These are phyloP conservation scores for Poecile atricapillus DNA, from an alignment of 2,113 vertebrate genomes.

Conservation along the genomic window DNA sequence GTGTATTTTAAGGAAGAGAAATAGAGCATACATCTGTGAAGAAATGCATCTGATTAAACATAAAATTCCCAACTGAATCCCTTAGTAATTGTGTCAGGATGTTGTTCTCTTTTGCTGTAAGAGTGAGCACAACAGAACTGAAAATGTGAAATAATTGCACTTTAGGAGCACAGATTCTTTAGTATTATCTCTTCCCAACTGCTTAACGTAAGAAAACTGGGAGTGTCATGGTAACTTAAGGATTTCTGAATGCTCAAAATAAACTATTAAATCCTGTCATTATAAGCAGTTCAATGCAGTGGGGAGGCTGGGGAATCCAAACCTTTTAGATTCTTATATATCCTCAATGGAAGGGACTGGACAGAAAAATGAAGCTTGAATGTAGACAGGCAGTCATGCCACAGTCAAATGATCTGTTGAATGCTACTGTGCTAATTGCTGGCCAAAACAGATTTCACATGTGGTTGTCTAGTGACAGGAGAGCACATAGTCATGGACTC, in stretches of 20 bases:
- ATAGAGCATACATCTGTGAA: background rate
- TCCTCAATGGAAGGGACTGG: background rate
- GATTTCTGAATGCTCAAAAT: background rate
- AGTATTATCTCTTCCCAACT: background rate
- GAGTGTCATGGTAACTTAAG: background rate
- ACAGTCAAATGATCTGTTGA: constrained; percentile 41
- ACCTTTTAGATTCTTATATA: background rate
- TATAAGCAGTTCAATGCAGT: background rate
- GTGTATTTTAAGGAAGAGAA: background rate
- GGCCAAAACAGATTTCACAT: background rate
- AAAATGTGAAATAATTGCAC: background rate
- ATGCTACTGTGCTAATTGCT: background rate
- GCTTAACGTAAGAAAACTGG: accelerated
- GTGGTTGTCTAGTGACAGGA: background rate
- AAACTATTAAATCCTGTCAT: background rate
- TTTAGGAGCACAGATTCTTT: background rate
- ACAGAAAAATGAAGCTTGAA: background rate
- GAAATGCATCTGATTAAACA: background rate
- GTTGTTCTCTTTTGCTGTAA: background rate
- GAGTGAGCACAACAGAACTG: background rate
- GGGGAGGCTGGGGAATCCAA: background rate
- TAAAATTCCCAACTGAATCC: background rate
- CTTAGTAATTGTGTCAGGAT: background rate
- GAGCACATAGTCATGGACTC: background rate
- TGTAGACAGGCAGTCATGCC: background rate